Evolutionary conservation across 2,888 invertebrate genomes (phyloP), one percentile per base, ranked within the genome.

Genomic region (Prenolepis imparis): DNA sequence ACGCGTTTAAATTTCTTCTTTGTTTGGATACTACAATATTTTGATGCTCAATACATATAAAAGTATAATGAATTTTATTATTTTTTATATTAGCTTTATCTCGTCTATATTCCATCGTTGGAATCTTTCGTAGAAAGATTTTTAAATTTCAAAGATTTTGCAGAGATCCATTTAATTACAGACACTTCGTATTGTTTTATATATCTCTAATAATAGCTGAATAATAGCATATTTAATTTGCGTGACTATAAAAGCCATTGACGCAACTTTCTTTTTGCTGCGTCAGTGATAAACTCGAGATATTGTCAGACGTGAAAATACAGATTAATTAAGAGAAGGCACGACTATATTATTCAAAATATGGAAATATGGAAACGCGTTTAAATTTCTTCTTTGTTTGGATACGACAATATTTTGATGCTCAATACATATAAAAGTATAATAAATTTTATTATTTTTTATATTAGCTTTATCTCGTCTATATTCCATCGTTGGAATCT

Each of bases 231-330:
- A 15, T 72, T 39, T 24, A 55, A 67, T 67, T 15, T 28, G 11
- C 18, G 18, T 24, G 6, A 15, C 2, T 28, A n/a, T n/a, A 44
- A 3, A 66, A 15, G 8, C 4, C 21, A 2, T 8, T 48, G n/a
- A 18, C 12, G 6, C 3, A 18, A 3, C 0, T 28, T 4, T 70
- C 18, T n/a, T 73, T 59, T 28, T 32, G 6, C 0, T 63, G 6
- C 44, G 3, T 32, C 32, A 44, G n/a, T 61, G n/a, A 73, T 73
- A 21, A 73, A 73, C 21, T 63, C 32, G 21, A 74, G 3, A 36
- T 48, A 5, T 41, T 72, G 32, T 39, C 36, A 24, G 55, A 39
- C 21, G 28, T 59, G 0, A 0, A 61, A 32, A 15, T 15, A 32
- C 3, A 44, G n/a, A 32, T 39, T 32, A 70, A n/a, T 21, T 70